A percentile compares a stretch with the other conserved stretches of the same genome.
Evolutionary conservation across 1,140 invertebrate genomes (phyloP).

Genomic region (Drosophila sturtevanti): DNA sequence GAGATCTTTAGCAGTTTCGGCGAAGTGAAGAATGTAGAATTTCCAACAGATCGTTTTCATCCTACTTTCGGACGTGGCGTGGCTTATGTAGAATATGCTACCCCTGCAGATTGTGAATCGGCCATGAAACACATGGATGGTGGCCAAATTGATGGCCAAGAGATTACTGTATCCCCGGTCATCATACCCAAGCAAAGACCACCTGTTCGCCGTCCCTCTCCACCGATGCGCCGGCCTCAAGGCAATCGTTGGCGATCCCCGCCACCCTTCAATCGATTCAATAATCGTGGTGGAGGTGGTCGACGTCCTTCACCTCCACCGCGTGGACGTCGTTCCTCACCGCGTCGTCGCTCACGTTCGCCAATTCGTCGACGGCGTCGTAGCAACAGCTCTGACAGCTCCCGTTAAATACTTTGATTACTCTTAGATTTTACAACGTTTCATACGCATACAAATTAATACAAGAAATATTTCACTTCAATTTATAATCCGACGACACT

Average conservation of each 20-base stretch:
- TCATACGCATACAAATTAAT: constrained; percentile 13
- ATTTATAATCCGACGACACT: constrained; percentile 52
- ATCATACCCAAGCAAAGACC: constrained; percentile 89
- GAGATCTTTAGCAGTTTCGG: constrained; percentile 98
- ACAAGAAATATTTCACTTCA: constrained; percentile 40
- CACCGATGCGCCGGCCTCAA: constrained; percentile 85
- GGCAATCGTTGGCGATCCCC: constrained; percentile 87
- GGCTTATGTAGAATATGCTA: constrained; percentile 97
- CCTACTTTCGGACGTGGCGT: constrained; percentile 93
- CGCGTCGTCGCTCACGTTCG: constrained; percentile 77
- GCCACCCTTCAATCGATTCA: constrained; percentile 81
- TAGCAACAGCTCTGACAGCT: constrained; percentile 81
- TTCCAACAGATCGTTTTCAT: constrained; percentile 94
- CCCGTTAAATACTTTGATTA: constrained; percentile 51
- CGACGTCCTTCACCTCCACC: constrained; percentile 63
- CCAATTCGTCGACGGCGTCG: constrained; percentile 78
- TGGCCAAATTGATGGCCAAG: constrained; percentile 95
- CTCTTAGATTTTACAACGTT: constrained; percentile 35
- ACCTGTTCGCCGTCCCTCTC: constrained; percentile 86
- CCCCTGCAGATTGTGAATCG: constrained; percentile 97
- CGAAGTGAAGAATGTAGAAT: constrained; percentile 94
- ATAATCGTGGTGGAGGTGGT: constrained; percentile 64
- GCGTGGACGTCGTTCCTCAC: constrained; percentile 66
- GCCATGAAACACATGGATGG: constrained; percentile 99
- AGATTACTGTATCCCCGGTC: constrained; percentile 96